Evolutionary conservation across 2,797 vertebrate species (phyloP).

Genomic region (Amazona finschi): DNA sequence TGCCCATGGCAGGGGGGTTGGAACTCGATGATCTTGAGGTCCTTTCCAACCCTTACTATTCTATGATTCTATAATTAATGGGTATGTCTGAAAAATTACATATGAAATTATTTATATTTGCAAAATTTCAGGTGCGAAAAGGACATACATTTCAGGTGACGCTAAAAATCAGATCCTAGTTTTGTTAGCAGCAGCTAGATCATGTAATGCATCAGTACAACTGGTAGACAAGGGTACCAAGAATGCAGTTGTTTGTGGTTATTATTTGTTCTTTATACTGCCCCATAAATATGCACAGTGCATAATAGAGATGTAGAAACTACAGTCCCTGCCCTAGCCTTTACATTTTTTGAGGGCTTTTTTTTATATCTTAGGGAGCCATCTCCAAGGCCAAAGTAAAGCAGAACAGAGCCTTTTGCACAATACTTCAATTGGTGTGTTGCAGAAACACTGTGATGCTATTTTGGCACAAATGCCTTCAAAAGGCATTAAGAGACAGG

Average conservation of each 20-base stretch:
- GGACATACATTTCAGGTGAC: not conserved
- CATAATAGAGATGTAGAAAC: not conserved
- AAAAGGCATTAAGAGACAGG: slow-evolving; percentile 15
- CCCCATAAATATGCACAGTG: slow-evolving; percentile 19
- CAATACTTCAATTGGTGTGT: not conserved
- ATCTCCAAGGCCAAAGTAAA: slow-evolving; percentile 16
- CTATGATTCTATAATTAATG: not conserved
- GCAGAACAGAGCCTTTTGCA: not conserved
- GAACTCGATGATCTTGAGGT: too few species aligned
- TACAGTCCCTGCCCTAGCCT: not conserved
- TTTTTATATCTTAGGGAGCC: not conserved
- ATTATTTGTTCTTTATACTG: slow-evolving; percentile 38
- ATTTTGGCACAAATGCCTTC: slow-evolving; percentile 28
- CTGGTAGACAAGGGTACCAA: not conserved
- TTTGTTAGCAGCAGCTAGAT: not conserved
- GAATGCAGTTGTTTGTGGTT: slow-evolving; percentile 6
- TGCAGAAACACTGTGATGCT: not conserved
- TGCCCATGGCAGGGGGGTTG: too few species aligned
- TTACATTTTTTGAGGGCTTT: not conserved
- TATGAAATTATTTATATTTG: not conserved
- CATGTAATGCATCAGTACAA: not conserved
- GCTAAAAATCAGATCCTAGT: slow-evolving; percentile 3
- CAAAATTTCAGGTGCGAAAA: not conserved
- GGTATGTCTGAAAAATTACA: not conserved
- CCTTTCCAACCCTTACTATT: too few species aligned